phyloP scores from a whole-genome alignment of 2,888 invertebrate species.

The Pseudococcus viburni region DNA sequence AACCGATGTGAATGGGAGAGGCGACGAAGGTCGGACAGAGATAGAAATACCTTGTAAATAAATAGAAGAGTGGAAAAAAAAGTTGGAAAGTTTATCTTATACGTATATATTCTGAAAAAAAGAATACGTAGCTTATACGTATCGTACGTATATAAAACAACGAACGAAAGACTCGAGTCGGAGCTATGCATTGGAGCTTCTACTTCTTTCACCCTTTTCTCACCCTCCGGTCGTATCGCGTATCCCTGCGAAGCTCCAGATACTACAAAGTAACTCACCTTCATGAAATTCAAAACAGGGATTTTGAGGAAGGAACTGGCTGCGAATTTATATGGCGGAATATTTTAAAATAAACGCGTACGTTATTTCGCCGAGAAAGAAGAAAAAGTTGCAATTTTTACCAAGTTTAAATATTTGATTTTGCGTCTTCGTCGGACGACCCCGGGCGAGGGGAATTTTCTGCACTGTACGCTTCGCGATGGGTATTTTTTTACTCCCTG shows the following conservation, averaged over 20 bases:
- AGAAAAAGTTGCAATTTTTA: slow-evolving; percentile 52
- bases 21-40: background rate
- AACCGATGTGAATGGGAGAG: background rate
- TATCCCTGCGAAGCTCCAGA: background rate
- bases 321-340: slow-evolving; percentile 62
- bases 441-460: background rate
- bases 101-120: slow-evolving; percentile 21
- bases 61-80: slow-evolving; percentile 20
- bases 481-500: background rate
- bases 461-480: background rate
- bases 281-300: slow-evolving; percentile 62
- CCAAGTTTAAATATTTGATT: slow-evolving; percentile 56
- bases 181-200: background rate
- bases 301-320: slow-evolving; percentile 60
- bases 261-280: slow-evolving; percentile 48
- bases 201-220: background rate
- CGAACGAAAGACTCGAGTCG: background rate
- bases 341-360: slow-evolving; percentile 61
- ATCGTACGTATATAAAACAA: slow-evolving; percentile 3
- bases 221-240: background rate
- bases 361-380: slow-evolving; percentile 17
- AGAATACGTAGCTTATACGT: background rate
- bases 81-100: slow-evolving; percentile 31
- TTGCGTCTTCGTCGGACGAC: background rate
- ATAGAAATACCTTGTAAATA: slow-evolving; percentile 7